phyloP scores from a whole-genome alignment of 2,888 invertebrate genomes.

The Pollenia griseotomentosa region DNA sequence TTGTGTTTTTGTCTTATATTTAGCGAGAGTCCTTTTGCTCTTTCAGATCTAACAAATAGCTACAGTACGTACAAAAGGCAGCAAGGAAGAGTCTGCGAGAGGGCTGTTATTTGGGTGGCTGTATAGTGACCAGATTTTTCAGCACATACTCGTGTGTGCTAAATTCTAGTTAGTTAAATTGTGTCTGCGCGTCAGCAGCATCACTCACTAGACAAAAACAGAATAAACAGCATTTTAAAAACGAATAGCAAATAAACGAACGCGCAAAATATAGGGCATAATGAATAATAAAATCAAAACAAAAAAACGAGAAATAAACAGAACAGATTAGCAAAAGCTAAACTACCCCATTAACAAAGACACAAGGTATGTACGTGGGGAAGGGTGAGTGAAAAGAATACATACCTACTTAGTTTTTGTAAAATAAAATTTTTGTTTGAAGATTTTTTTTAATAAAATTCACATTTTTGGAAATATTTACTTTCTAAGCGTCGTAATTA shows the following conservation, averaged over 20 bases:
- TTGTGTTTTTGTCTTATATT: conserved; percentile 44
- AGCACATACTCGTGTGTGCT: conserved; percentile 58
- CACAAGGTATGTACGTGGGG: background rate
- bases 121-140: conserved; percentile 25
- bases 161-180: conserved; percentile 72
- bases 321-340: background rate
- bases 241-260: conserved; percentile 6
- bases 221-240: conserved; percentile 52
- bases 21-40: conserved; percentile 71
- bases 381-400: background rate
- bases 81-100: conserved; percentile 57
- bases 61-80: background rate
- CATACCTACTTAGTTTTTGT: background rate
- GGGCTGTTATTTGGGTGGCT: conserved; percentile 53
- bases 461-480: too few relatives aligned
- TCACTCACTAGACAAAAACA: conserved; percentile 66
- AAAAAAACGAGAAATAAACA: conserved; percentile 28
- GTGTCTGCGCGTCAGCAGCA: conserved; percentile 74
- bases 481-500: too few relatives aligned
- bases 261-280: conserved; percentile 5
- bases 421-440: too few relatives aligned
- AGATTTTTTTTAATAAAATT: too few relatives aligned
- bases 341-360: conserved; percentile 30
- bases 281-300: conserved; percentile 45
- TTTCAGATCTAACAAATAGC: conserved; percentile 70